Evolutionary conservation across 2,888 invertebrate species (phyloP).

Genomic region (Halictus ligatus): DNA sequence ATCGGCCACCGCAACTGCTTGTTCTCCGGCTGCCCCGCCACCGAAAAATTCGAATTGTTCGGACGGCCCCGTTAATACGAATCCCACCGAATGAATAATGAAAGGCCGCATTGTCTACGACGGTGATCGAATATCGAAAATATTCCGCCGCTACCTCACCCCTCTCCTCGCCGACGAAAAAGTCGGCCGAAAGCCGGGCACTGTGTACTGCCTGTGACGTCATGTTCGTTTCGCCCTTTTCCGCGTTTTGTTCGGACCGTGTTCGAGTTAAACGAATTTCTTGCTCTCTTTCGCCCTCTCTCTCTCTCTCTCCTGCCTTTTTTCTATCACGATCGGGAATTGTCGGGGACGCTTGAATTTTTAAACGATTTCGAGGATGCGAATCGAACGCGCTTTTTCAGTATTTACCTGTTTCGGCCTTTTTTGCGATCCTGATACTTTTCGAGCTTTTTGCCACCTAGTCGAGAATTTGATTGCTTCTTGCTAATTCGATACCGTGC

Average conservation of each 20-base stretch:
- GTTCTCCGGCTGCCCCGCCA: constrained; percentile 1
- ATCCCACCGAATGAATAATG: not conserved
- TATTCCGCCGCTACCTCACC: not conserved
- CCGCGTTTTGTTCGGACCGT: constrained; percentile 34
- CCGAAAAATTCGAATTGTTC: not conserved
- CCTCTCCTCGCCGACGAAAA: not conserved
- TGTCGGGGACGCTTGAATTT: constrained; percentile 46
- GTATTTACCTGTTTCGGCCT: constrained; percentile 19
- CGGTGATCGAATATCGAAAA: constrained; percentile 23
- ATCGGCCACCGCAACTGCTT: not conserved
- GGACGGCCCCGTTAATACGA: constrained; percentile 5
- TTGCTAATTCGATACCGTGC: not conserved
- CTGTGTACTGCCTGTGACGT: not conserved
- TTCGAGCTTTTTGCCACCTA: not conserved
- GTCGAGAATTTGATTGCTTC: not conserved
- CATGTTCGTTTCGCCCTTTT: constrained; percentile 18
- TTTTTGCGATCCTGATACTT: constrained; percentile 7
- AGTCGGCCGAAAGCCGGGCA: not conserved
- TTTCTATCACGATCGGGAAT: constrained; percentile 10
- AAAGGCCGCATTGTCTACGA: constrained; percentile 19
- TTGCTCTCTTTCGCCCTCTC: not conserved
- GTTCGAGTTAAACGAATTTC: constrained; percentile 41
- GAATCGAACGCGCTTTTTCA: constrained; percentile 25
- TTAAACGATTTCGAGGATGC: constrained; percentile 32
- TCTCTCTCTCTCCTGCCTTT: not conserved